A percentile compares a stretch with the other conserved stretches of the same genome.
Conservation (phyloP, 2,113 vertebrate species). For the Turnix velox region DNA sequence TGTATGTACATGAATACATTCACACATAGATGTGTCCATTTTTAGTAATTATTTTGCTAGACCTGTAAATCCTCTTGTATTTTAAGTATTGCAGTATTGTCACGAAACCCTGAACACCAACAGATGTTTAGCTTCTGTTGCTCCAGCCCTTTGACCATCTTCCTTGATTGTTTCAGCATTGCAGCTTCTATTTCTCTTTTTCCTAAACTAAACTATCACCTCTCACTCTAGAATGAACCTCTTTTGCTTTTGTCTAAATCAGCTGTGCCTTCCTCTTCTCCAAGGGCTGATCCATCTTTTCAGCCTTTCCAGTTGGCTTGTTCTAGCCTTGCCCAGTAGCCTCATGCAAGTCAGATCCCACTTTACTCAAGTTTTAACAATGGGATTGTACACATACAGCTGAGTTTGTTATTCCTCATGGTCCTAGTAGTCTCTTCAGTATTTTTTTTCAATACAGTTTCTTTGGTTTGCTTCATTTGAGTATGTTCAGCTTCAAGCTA, state of each 20-base stretch:
- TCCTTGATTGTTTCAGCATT: neutral
- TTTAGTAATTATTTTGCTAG: neutral
- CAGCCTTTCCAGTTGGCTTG: neutral
- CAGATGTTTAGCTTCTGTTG: neutral
- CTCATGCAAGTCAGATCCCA: neutral
- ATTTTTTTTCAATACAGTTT: neutral
- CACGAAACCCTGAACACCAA: neutral
- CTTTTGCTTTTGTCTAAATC: neutral
- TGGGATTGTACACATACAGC: neutral
- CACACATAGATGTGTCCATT: neutral
- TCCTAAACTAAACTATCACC: neutral
- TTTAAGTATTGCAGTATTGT: neutral
- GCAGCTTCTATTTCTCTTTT: neutral
- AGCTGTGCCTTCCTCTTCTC: neutral
- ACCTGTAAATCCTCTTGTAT: neutral
- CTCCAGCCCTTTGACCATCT: neutral
- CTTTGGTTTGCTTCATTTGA: neutral
- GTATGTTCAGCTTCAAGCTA: neutral
- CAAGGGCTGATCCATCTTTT: neutral
- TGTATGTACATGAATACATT: neutral
- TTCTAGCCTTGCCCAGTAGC: neutral
- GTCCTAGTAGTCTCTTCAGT: neutral
- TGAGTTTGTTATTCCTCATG: neutral
- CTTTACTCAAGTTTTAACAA: neutral
- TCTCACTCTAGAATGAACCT: neutral